A percentile compares a stretch with the other conserved stretches of the same genome.
Conservation (phyloP, 2,888 invertebrate species). For the Pecten maximus region DNA sequence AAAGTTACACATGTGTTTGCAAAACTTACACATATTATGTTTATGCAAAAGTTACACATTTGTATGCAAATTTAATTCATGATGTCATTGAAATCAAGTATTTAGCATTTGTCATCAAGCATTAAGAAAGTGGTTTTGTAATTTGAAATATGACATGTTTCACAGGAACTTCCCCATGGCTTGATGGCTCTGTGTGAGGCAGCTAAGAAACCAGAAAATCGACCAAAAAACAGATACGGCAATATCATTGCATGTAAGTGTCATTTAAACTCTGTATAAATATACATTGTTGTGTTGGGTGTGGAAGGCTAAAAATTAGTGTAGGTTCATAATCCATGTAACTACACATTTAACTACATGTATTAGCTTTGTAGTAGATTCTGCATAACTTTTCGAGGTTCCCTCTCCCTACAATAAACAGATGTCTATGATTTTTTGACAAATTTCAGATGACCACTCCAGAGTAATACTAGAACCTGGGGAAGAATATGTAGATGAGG, state of each 20-base stretch:
- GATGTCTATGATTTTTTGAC: not conserved
- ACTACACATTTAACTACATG: no score
- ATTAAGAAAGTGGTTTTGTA: not conserved
- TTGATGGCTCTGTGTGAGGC: conserved; percentile 76
- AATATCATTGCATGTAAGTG: conserved; percentile 81
- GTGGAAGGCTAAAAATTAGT: no score
- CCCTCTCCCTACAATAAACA: no score
- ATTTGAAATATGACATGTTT: conserved; percentile 18
- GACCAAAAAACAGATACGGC: conserved; percentile 81
- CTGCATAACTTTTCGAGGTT: no score
- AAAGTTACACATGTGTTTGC: no score
- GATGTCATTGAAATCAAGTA: no score
- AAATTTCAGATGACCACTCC: conserved; percentile 77
- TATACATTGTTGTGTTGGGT: no score
- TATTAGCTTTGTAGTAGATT: no score
- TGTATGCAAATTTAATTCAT: no score
- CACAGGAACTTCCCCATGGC: conserved; percentile 79
- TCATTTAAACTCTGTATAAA: not conserved
- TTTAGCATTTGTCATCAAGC: no score
- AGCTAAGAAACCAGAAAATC: conserved; percentile 79
- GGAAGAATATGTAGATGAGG: conserved; percentile 65
- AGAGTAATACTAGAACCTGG: conserved; percentile 73
- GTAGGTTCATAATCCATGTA: not conserved
- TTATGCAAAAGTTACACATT: no score
- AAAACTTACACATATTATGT: no score